Conservation (phyloP, 2,113 vertebrate genomes). For the Silurus glanis region DNA sequence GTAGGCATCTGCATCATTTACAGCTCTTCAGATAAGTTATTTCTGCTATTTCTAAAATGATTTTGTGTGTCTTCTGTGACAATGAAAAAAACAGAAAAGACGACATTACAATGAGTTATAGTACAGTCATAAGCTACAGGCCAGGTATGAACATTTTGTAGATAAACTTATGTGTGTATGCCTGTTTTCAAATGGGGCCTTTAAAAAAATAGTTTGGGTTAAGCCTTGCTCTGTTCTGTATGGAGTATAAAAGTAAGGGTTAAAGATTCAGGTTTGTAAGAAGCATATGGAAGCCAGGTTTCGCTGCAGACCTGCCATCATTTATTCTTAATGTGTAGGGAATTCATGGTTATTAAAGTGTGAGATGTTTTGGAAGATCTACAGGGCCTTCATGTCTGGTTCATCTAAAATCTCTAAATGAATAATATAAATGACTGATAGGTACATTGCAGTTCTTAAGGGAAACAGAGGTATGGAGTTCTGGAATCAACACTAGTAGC, state of each 20-base stretch:
- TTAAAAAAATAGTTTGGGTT: background rate
- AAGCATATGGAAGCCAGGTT: conserved; percentile 9
- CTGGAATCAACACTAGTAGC: background rate
- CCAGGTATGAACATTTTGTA: background rate
- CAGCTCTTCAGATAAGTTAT: background rate
- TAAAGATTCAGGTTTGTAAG: conserved; percentile 10
- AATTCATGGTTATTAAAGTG: conserved; percentile 4
- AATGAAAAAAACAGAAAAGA: background rate
- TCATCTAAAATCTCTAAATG: background rate
- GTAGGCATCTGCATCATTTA: background rate
- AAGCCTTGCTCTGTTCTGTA: conserved; percentile 18
- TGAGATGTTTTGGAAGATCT: conserved; percentile 9
- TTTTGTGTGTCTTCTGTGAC: background rate
- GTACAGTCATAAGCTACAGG: background rate
- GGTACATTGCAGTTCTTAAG: conserved; percentile 17
- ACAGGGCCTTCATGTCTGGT: background rate
- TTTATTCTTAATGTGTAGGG: background rate
- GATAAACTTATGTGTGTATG: background rate
- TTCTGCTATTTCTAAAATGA: background rate
- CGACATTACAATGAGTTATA: background rate
- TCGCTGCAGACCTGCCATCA: background rate
- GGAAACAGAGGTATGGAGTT: conserved; percentile 21
- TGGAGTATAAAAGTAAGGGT: background rate
- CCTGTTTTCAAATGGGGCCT: too few species aligned
- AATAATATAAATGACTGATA: conserved; percentile 11